Evolutionary conservation across 2,113 vertebrate genomes (phyloP).

Genomic region (Amphiprion ocellaris): DNA sequence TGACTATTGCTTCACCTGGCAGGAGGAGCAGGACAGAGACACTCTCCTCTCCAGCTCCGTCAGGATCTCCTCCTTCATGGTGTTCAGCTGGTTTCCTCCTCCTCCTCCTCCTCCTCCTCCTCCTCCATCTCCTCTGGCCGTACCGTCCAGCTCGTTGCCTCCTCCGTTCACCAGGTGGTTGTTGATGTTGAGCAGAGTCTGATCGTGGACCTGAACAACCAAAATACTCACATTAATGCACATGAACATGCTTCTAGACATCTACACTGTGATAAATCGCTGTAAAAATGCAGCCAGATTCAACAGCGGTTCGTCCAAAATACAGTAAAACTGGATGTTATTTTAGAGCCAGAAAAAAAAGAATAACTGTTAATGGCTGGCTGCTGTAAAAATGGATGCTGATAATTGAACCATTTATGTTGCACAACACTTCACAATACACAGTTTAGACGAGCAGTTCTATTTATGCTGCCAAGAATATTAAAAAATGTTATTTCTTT

Average conservation of each 20-base stretch:
- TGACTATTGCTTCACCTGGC: conserved; percentile 75
- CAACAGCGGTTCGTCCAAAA: too few species aligned
- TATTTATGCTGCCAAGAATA: too few species aligned
- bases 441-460: too few species aligned
- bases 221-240: conserved; percentile 1
- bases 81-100: conserved; percentile 56
- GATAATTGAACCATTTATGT: too few species aligned
- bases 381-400: too few species aligned
- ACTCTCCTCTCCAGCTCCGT: conserved; percentile 88
- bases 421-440: too few species aligned
- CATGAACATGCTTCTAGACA: neutral
- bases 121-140: conserved; percentile 42
- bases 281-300: neutral
- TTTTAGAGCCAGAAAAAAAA: too few species aligned
- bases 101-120: conserved; percentile 56
- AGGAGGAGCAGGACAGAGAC: conserved; percentile 88
- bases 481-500: too few species aligned
- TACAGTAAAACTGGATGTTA: too few species aligned
- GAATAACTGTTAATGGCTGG: too few species aligned
- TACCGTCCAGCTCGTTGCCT: conserved; percentile 71
- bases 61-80: conserved; percentile 82
- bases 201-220: conserved; percentile 85
- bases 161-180: conserved; percentile 81
- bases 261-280: neutral
- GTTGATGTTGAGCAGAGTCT: conserved; percentile 86